phyloP scores from a whole-genome alignment of 2,888 invertebrate species.

The Willowsia nigromaculata region DNA sequence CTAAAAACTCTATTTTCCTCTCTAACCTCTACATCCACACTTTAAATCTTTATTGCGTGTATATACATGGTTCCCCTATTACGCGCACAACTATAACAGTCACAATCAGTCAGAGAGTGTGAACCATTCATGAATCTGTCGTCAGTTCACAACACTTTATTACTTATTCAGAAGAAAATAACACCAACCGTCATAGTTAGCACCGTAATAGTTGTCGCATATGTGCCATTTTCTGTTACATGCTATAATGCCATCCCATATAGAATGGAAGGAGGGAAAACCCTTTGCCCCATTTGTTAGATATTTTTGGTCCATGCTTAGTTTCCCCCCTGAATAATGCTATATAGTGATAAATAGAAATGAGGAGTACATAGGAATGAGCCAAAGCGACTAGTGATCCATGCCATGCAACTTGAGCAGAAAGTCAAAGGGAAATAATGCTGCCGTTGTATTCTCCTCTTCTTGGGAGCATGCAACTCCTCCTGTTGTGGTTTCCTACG shows the following conservation, averaged over 20 bases:
- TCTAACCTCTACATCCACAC: background rate
- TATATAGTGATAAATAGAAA: constrained; percentile 26
- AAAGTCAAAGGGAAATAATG: background rate
- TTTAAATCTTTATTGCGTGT: background rate
- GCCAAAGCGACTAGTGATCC: background rate
- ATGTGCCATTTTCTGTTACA: constrained; percentile 29
- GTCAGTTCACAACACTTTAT: constrained; percentile 69
- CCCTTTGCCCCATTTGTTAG: background rate
- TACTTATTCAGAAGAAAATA: constrained; percentile 65
- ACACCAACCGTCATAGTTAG: background rate
- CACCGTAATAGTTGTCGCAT: constrained; percentile 30
- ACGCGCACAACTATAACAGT: background rate
- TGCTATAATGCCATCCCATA: background rate
- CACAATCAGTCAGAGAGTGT: constrained; percentile 54
- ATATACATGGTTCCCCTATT: background rate
- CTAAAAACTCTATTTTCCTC: background rate
- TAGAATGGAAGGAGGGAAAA: background rate
- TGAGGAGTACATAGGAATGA: constrained; percentile 1
- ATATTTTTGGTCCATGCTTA: background rate
- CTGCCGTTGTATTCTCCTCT: background rate
- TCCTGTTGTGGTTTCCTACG: constrained; percentile 33
- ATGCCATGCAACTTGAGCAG: background rate
- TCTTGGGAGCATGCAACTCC: constrained; percentile 12
- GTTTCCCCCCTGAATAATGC: constrained; percentile 7
- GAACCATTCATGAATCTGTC: constrained; percentile 71